phyloP scores from a whole-genome alignment of 2,797 vertebrate species.

The Pampus argenteus region DNA sequence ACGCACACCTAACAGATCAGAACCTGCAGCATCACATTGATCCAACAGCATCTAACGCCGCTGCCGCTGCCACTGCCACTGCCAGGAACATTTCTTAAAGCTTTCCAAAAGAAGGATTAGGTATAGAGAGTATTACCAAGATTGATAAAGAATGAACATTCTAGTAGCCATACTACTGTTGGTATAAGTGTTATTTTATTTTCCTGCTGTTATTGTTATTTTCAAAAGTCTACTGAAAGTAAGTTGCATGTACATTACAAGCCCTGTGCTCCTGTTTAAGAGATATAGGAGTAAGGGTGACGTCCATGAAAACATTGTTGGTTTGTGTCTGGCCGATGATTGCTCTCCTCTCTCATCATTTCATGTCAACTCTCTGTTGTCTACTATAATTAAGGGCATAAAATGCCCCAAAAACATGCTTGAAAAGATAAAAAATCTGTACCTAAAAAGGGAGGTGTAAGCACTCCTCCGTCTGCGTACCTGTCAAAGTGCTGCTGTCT shows the following conservation, averaged over 20 bases:
- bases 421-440: not conserved
- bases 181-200: slow-evolving; percentile 19
- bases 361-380: not conserved
- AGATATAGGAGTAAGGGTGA: not conserved
- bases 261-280: not conserved
- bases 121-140: slow-evolving; percentile 21
- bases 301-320: not conserved
- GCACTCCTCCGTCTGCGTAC: not conserved
- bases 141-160: slow-evolving; percentile 28
- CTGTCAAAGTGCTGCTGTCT: not conserved
- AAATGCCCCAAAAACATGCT: not conserved
- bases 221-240: not conserved
- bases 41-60: slow-evolving; percentile 45
- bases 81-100: slow-evolving; percentile 46
- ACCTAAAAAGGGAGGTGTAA: not conserved
- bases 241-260: not conserved
- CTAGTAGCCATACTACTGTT: slow-evolving; percentile 9
- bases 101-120: slow-evolving; percentile 41
- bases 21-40: slow-evolving; percentile 63
- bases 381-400: not conserved
- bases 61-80: slow-evolving; percentile 33
- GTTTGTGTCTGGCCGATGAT: not conserved
- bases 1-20: slow-evolving; percentile 70
- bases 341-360: too few species aligned
- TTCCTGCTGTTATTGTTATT: not conserved